Evolutionary conservation across 1,140 invertebrate genomes (phyloP).

Genomic region (Stratiolaelaps scimitus): DNA sequence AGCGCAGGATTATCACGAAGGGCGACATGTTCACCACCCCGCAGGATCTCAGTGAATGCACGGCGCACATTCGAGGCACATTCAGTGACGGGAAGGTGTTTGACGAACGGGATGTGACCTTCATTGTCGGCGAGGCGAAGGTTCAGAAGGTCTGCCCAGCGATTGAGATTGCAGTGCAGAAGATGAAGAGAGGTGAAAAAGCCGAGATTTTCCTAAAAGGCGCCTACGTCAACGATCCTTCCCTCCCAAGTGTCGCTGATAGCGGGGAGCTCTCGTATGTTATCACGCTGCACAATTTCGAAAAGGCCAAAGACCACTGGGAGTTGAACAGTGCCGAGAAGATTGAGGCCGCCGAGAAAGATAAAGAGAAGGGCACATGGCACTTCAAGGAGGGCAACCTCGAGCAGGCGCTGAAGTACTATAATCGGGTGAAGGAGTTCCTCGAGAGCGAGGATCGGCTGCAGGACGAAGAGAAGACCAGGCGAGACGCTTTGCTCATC

Average conservation of each 20-base stretch:
- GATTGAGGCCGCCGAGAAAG: conserved; percentile 61
- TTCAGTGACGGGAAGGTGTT: conserved; percentile 52
- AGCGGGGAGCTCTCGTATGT: conserved; percentile 55
- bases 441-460: conserved; percentile 37
- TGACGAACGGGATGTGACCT: conserved; percentile 62
- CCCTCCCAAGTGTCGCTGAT: conserved; percentile 54
- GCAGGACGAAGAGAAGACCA: conserved; percentile 44
- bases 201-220: conserved; percentile 60
- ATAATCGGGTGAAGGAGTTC: conserved; percentile 52
- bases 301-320: conserved; percentile 60
- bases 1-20: conserved; percentile 53
- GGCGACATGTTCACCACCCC: conserved; percentile 59
- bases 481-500: conserved; percentile 53
- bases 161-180: conserved; percentile 67
- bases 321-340: conserved; percentile 62
- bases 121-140: conserved; percentile 70
- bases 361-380: conserved; percentile 78
- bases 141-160: conserved; percentile 62
- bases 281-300: conserved; percentile 47
- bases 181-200: conserved; percentile 68
- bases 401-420: conserved; percentile 70
- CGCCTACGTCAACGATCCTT: conserved; percentile 64
- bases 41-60: conserved; percentile 48
- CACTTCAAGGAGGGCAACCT: conserved; percentile 65
- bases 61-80: conserved; percentile 65